Evolutionary conservation across 2,888 invertebrate species (phyloP).

Genomic region (Salpingus planirostris): DNA sequence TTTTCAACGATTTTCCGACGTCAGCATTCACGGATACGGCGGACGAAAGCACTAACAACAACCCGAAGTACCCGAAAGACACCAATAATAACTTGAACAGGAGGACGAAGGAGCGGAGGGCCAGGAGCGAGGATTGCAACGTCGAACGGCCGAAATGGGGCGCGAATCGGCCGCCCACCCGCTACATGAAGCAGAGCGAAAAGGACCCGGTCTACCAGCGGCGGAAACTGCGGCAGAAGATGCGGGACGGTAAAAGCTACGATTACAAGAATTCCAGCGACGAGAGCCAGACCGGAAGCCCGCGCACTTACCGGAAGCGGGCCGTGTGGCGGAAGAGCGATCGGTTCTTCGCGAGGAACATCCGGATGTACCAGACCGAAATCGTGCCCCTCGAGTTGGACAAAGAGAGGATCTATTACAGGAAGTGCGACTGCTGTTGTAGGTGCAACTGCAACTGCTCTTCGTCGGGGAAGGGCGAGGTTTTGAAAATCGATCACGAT

Average conservation of each 20-base stretch:
- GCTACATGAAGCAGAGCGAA: conserved; percentile 83
- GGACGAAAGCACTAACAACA: conserved; percentile 34
- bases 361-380: conserved; percentile 41
- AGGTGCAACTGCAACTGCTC: no score
- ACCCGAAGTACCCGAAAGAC: conserved; percentile 30
- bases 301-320: conserved; percentile 40
- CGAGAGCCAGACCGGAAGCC: conserved; percentile 52
- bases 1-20: no score
- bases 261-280: conserved; percentile 55
- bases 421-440: conserved; percentile 32
- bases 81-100: conserved; percentile 44
- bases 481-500: conserved; percentile 28
- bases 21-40: conserved; percentile 27
- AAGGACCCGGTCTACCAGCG: conserved; percentile 77
- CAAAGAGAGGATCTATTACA: conserved; percentile 39
- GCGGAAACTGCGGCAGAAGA: conserved; percentile 57
- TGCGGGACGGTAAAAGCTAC: conserved; percentile 44
- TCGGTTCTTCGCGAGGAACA: conserved; percentile 40
- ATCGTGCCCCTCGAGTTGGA: conserved; percentile 48
- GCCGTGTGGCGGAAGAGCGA: conserved; percentile 42
- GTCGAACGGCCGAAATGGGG: conserved; percentile 67
- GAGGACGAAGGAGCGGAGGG: conserved; percentile 46
- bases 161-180: conserved; percentile 66
- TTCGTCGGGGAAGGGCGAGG: conserved; percentile 43
- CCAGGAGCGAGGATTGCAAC: conserved; percentile 45